phyloP scores from a whole-genome alignment of 2,888 invertebrate species.

The Formica aserva region DNA sequence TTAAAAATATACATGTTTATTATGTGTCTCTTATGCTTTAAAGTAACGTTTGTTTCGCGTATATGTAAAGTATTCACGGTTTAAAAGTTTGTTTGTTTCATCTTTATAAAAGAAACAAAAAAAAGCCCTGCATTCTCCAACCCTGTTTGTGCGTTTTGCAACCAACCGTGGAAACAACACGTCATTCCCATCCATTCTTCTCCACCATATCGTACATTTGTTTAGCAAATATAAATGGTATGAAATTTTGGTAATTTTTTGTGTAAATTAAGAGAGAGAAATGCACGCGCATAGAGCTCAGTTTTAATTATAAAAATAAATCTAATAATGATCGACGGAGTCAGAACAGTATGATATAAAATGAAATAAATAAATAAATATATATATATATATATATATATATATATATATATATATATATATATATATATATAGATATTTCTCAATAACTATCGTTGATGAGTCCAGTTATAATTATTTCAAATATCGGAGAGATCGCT shows the following conservation, averaged over 20 bases:
- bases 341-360: background rate
- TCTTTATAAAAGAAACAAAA: conserved; percentile 22
- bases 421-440: no score
- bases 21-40: background rate
- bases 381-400: background rate
- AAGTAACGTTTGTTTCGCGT: conserved; percentile 12
- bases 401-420: no score
- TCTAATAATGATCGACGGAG: background rate
- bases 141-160: conserved; percentile 20
- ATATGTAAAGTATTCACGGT: background rate
- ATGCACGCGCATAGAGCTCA: background rate
- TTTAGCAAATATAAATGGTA: conserved; percentile 46
- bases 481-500: background rate
- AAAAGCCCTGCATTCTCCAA: conserved; percentile 5
- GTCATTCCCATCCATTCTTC: conserved; percentile 31
- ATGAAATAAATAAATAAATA: no score
- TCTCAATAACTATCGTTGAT: background rate
- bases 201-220: conserved; percentile 23
- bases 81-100: conserved; percentile 21
- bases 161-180: conserved; percentile 40
- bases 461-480: conserved; percentile 19
- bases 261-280: conserved; percentile 26
- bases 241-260: conserved; percentile 41
- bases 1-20: conserved; percentile 1
- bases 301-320: conserved; percentile 32